A percentile compares a stretch with the other conserved stretches of the same genome.
Conservation (phyloP, 2,113 vertebrate species). For the Cairina moschata region DNA sequence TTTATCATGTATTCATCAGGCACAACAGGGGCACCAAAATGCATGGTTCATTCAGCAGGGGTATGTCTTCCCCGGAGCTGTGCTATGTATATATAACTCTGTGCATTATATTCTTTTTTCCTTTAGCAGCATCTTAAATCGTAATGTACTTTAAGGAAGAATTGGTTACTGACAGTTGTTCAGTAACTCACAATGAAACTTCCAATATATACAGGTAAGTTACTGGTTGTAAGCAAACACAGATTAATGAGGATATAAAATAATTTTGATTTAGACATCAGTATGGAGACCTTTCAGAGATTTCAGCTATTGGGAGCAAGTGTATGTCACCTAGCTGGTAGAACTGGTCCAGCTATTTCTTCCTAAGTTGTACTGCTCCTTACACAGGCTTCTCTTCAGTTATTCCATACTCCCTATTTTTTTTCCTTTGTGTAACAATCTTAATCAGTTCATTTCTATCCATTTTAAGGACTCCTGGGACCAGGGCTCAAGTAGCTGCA, state of each 20-base stretch:
- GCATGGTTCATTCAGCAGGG: constrained; percentile 98
- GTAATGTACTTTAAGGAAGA: background rate
- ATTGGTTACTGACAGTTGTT: background rate
- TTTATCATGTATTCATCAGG: constrained; percentile 98
- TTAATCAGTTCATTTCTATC: background rate
- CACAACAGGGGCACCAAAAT: constrained; percentile 96
- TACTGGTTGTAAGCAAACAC: background rate
- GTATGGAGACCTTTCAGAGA: background rate
- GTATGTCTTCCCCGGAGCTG: constrained; percentile 74
- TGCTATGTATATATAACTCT: background rate
- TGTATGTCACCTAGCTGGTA: background rate
- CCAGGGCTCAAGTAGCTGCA: background rate
- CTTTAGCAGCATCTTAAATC: background rate
- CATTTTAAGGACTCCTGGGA: background rate
- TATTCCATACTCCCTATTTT: background rate
- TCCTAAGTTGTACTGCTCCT: background rate
- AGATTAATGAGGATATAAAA: background rate
- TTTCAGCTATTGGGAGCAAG: background rate
- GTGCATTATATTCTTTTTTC: background rate
- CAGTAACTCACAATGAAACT: background rate
- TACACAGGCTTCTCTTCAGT: background rate
- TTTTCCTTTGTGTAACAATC: background rate
- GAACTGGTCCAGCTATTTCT: background rate
- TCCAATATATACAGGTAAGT: background rate
- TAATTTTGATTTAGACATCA: background rate